Evolutionary conservation across 2,888 invertebrate genomes (phyloP), one percentile per base, ranked within the genome.

Genomic region (Ectemnius cavifrons): DNA sequence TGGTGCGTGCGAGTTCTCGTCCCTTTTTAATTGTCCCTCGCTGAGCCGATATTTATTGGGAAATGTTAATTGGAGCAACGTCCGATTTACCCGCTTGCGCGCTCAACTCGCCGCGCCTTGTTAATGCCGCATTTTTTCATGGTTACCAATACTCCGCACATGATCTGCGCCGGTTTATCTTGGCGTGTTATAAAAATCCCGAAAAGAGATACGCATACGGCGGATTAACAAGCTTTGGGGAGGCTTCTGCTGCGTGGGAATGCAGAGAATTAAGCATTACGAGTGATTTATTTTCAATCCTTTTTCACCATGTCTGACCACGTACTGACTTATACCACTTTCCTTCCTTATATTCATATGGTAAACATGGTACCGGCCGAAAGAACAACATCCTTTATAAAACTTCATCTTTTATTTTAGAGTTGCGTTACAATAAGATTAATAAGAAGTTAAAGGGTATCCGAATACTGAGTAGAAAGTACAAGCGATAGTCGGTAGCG

Each of bases 311-410:
- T 37, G 84, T 57, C 84, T 76, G 84, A 71, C 81, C 73, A 63
- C 71, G 63, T 68, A 73, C 62, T 68, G 78, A 84, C 80, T 77
- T 45, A 71, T 72, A 78, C 84, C 80, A 84, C 84, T 84, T 73
- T 63, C 66, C 62, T 59, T 59, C 65, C 62, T 37, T 37, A 6
- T 37, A 37, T 37, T 37, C 8, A 37, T 37, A 37, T 37, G 37
- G 8, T 37, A 37, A 37, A 37, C 8, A 37, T 37, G 37, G 37
- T 8, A 8, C 37, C 1, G 23, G 20, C 28, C 37, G 37, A 37
- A 11, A 37, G 11, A 37, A 37, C 37, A 37, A 37, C 37, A 11
- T 37, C 8, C 37, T 11, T 37, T 11, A 37, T 4, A 37, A 23
- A 23, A 23, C 1, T 37, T 4, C 11, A 37, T 37, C 8, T 37